These are phyloP conservation scores for Bathynomus jamesi DNA, from an alignment of 1,140 invertebrate species.

Conservation along the genomic window DNA sequence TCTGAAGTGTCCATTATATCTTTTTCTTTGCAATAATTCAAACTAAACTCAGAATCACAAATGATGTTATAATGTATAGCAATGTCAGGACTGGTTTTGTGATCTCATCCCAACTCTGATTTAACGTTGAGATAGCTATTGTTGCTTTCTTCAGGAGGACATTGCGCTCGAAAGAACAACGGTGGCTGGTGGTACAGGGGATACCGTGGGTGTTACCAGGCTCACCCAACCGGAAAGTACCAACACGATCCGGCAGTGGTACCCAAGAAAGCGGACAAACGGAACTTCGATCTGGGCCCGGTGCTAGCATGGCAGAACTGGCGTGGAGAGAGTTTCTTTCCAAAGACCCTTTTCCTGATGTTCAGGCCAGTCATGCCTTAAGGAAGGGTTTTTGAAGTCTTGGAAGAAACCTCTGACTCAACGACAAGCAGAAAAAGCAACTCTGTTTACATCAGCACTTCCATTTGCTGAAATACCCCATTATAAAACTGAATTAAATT, in stretches of 20 bases:
- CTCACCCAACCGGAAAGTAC: conserved; percentile 29
- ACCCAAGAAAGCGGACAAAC: conserved; percentile 11
- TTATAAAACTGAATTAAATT: neutral
- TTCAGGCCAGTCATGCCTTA: neutral
- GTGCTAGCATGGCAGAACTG: conserved; percentile 18
- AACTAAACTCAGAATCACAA: too few relatives aligned
- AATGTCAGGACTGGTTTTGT: too few relatives aligned
- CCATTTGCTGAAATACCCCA: neutral
- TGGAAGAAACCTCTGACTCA: neutral
- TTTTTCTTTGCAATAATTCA: too few relatives aligned
- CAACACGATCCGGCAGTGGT: conserved; percentile 20
- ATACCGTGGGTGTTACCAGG: conserved; percentile 34
- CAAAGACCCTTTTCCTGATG: conserved; percentile 19
- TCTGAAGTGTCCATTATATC: too few relatives aligned
- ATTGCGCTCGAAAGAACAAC: conserved; percentile 33
- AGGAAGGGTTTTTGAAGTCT: neutral
- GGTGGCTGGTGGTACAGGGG: conserved; percentile 35
- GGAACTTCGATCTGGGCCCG: conserved; percentile 28
- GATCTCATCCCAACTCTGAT: too few relatives aligned
- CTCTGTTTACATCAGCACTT: neutral
- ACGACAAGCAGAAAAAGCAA: neutral
- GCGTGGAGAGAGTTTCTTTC: conserved; percentile 27
- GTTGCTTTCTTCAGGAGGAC: conserved; percentile 28
- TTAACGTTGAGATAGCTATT: too few relatives aligned
- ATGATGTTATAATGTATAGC: too few relatives aligned